phyloP scores from a whole-genome alignment of 1,140 invertebrate genomes.

The Rhynchophorus ferrugineus region DNA sequence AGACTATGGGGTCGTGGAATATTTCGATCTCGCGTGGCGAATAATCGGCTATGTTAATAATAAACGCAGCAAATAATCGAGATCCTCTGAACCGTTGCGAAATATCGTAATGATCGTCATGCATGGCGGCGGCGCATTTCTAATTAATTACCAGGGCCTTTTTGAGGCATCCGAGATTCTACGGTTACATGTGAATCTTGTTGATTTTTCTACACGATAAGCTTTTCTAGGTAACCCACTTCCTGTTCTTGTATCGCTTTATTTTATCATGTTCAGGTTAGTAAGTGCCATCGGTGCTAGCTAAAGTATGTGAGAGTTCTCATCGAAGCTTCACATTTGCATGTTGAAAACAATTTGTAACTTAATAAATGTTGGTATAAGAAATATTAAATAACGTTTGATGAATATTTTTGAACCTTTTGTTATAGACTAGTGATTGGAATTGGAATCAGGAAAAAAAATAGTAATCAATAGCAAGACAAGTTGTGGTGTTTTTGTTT shows the following conservation, averaged over 20 bases:
- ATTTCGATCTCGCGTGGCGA: neutral
- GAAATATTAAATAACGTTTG: no score
- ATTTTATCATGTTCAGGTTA: neutral
- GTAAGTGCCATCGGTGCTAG: neutral
- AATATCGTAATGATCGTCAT: neutral
- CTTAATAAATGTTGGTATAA: no score
- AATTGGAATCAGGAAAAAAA: no score
- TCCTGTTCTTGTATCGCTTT: neutral
- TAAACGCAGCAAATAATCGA: neutral
- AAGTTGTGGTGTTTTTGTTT: no score
- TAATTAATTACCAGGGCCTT: neutral
- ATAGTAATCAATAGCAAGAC: no score
- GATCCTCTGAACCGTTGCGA: neutral
- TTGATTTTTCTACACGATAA: neutral
- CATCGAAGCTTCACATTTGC: no score
- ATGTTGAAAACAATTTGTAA: no score
- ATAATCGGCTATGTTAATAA: neutral
- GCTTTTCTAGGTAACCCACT: neutral
- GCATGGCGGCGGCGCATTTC: neutral
- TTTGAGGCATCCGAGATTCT: neutral
- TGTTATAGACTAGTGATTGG: no score
- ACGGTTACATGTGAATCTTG: neutral
- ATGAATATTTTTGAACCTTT: no score
- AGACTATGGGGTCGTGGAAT: neutral
- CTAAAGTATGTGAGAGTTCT: neutral